Base-by-base conservation (phyloP, 2,888 invertebrate genomes). In the Dilophus febrilis region DNA sequence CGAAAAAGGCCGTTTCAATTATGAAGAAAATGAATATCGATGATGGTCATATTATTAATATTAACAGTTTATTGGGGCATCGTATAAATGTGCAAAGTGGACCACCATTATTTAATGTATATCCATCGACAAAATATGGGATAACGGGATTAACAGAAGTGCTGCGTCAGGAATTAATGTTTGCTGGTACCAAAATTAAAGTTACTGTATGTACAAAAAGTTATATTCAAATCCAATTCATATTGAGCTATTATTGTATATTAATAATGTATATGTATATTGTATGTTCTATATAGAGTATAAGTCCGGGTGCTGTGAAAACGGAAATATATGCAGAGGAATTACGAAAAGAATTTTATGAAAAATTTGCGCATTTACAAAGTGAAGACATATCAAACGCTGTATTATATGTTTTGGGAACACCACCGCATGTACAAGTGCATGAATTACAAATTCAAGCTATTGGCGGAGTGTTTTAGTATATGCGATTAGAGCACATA, bases 271-370 rank as follows among this genome's bases (percentile, higher is more conserved):
- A 6, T 22, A 22, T 22, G 4, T 22, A 22, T 8, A 22, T 22
- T 22, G 13, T 12, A 19, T 40, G 1, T 33, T 22, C 4, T 22
- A 22, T 22, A 22, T 22, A 55, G 45, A 66, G 64, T 48, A 53
- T 68, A 31, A 63, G 64, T 35, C 67, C 67, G 0, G 68, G 66
- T 2, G 51, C 60, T 2, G 65, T 65, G 3, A 51, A 56, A 2
- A 68, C 66, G 1, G 61, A 61, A 30, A 56, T 66, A 32, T 58
- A 64, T 22, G 34, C 16, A 2, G 33, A 37, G 6, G 17, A 47
- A 6, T 6, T 22, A 22, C 22, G 22, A 6, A 8, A 22, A 22
- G 22, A 22, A 22, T 22, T 38, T 18, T 31, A 22, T 3, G 14
- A 30, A n/a, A 16, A 29, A 4, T 11, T 32, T 16, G 37, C 40